These are phyloP conservation scores for Nymphalis urticae DNA, from an alignment of 2,888 invertebrate genomes.

Conservation along the genomic window DNA sequence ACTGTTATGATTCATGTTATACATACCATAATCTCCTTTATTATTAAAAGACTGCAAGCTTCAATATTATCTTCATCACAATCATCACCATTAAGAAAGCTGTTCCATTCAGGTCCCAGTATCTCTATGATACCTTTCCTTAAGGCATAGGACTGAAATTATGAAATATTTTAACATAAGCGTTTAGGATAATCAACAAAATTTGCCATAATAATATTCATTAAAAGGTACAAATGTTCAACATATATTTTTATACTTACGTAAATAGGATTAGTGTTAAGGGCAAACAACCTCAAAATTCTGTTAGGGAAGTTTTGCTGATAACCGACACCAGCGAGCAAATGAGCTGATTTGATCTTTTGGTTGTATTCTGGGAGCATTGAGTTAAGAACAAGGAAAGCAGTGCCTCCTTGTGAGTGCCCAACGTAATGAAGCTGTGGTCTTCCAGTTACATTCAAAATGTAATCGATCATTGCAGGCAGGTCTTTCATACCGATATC, in stretches of 20 bases:
- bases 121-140: conserved; percentile 29
- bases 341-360: conserved; percentile 59
- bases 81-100: not conserved
- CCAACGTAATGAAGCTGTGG: conserved; percentile 65
- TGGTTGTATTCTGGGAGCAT: conserved; percentile 60
- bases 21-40: conserved; percentile 26
- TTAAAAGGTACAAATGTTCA: too few species aligned
- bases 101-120: conserved; percentile 22
- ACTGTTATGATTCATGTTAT: not conserved
- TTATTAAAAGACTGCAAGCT: conserved; percentile 14
- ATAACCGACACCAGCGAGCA: conserved; percentile 64
- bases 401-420: conserved; percentile 70
- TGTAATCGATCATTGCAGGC: conserved; percentile 63
- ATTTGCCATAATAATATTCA: too few species aligned
- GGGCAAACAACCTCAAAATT: conserved; percentile 42
- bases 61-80: conserved; percentile 2
- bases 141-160: conserved; percentile 28
- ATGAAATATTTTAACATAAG: not conserved
- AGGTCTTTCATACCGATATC: conserved; percentile 63
- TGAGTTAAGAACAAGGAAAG: conserved; percentile 56
- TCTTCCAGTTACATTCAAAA: conserved; percentile 50
- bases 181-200: not conserved
- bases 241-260: conserved; percentile 49
- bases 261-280: conserved; percentile 52
- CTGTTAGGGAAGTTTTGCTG: conserved; percentile 53